These are phyloP conservation scores for Onychostoma macrolepis DNA, from an alignment of 2,113 vertebrate species.

Conservation along the genomic window DNA sequence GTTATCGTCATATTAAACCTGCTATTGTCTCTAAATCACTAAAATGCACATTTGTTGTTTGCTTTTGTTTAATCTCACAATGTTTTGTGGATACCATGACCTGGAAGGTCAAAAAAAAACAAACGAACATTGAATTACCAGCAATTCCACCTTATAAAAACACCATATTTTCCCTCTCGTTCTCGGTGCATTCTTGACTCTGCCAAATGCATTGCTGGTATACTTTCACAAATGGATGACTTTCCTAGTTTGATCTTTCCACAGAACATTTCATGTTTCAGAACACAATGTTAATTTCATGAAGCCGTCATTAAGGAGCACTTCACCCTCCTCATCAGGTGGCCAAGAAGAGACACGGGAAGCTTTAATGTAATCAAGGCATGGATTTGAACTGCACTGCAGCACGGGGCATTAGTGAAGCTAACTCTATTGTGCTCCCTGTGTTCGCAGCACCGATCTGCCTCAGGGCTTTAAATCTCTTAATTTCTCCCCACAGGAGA, in stretches of 20 bases:
- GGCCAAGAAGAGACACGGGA: constrained; percentile 39
- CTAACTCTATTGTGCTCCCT: constrained; percentile 46
- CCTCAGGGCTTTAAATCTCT: constrained; percentile 18
- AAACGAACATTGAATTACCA: neutral
- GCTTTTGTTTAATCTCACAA: neutral
- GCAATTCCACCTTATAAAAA: neutral
- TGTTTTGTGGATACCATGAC: neutral
- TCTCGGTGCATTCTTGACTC: neutral
- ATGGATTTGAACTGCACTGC: constrained; percentile 37
- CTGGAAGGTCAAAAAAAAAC: neutral
- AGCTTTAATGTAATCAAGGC: constrained; percentile 54
- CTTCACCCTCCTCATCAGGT: constrained; percentile 50
- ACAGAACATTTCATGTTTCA: neutral
- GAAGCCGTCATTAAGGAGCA: constrained; percentile 50
- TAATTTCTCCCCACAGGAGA: constrained; percentile 30
- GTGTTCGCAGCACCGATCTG: constrained; percentile 32
- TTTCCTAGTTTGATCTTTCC: constrained; percentile 46
- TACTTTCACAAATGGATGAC: neutral
- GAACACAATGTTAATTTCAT: constrained; percentile 55
- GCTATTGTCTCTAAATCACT: neutral
- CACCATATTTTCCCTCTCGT: neutral
- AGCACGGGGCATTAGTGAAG: constrained; percentile 35
- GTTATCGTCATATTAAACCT: neutral
- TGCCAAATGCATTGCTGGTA: neutral
- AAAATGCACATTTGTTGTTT: neutral